Percentiles rank a stretch among this genome's conserved stretches.
Conservation (phyloP, 2,797 vertebrate genomes). For the Cheirogaleus major region DNA sequence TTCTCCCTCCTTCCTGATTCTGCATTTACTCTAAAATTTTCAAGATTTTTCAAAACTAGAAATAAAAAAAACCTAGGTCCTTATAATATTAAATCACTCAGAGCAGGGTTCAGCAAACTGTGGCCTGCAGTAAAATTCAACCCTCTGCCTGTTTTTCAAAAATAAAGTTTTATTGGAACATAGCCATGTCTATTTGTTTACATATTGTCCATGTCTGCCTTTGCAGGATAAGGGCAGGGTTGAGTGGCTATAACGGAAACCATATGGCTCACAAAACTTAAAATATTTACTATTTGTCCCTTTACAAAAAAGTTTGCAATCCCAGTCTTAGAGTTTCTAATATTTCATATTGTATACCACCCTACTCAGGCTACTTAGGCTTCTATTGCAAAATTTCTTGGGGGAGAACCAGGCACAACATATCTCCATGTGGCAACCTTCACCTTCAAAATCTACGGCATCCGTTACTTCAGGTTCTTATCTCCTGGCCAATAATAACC, state of each 20-base stretch:
- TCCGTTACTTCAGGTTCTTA: background rate
- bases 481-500: background rate
- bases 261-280: background rate
- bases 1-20: background rate
- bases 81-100: background rate
- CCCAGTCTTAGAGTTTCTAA: background rate
- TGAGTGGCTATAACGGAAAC: background rate
- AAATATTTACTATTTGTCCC: background rate
- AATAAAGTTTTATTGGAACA: background rate
- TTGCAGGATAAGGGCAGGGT: background rate
- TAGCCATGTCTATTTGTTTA: background rate
- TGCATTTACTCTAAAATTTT: background rate
- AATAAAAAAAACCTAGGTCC: background rate
- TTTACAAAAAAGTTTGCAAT: background rate
- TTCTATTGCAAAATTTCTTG: background rate
- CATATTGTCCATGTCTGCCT: background rate
- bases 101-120: background rate
- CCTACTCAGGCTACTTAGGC: background rate
- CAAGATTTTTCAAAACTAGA: background rate
- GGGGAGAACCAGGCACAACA: background rate
- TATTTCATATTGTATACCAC: background rate
- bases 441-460: background rate
- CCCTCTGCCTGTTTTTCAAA: background rate
- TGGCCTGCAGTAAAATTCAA: background rate
- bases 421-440: background rate